phyloP scores from a whole-genome alignment of 2,113 vertebrate genomes.

The Myocastor coypus region DNA sequence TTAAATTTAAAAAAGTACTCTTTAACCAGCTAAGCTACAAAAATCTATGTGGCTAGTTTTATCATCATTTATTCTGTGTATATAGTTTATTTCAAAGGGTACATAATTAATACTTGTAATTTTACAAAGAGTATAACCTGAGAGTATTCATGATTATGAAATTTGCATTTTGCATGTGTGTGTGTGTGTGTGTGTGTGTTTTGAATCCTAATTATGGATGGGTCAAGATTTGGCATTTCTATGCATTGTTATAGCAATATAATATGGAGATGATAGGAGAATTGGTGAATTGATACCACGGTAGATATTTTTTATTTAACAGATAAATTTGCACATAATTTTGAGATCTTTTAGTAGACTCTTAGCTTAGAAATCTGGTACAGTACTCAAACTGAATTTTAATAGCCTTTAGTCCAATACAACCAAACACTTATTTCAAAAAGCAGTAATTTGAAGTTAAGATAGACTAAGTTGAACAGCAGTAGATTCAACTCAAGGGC shows the following conservation, averaged over 20 bases:
- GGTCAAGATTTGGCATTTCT: background rate
- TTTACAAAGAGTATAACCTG: slow-evolving; percentile 22
- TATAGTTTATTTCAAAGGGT: slow-evolving; percentile 19
- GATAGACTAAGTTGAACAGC: background rate
- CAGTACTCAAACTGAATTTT: slow-evolving; percentile 12
- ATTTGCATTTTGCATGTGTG: background rate
- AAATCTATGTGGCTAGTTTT: background rate
- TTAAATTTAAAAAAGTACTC: slow-evolving; percentile 43
- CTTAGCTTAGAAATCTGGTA: background rate
- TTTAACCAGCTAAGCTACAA: background rate
- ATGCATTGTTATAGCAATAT: background rate
- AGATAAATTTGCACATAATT: slow-evolving; percentile 31
- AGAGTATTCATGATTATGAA: background rate
- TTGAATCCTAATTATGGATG: background rate
- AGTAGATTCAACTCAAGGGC: background rate
- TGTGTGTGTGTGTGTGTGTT: background rate
- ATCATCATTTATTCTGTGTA: slow-evolving; percentile 13
- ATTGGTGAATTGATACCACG: background rate
- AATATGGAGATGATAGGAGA: slow-evolving; percentile 13
- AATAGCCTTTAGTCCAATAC: background rate
- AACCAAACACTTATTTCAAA: background rate
- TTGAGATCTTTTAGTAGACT: background rate
- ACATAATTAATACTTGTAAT: background rate
- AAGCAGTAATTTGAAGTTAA: background rate
- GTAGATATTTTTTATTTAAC: background rate